Evolutionary conservation across 2,113 vertebrate genomes (phyloP), one percentile per base, ranked within the genome.

Genomic region (Collichthys lucidus): DNA sequence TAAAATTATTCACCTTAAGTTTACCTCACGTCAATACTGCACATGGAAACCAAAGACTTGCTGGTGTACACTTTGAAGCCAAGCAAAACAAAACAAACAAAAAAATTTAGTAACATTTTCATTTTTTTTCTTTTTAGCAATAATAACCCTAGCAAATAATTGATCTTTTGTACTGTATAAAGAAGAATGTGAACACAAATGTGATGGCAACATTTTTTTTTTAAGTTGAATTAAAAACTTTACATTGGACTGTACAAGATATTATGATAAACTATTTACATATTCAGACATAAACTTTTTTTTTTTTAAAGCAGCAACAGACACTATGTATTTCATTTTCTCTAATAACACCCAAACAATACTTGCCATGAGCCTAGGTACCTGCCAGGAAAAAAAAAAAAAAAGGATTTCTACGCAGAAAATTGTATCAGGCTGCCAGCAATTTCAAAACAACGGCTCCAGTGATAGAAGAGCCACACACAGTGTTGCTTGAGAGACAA

Each of bases 231-330:
- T 99, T 99, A 99, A 98, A 99, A 99, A 99, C 98, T 99, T 98
- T 99, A 99, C 98, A 99, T 97, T 97, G 98, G 96, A 99, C 98
- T 99, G 98, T 99, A 99, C 98, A 99, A 97, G 98, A 96, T 97
- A 97, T 97, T 98, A 96, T 94, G 97, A 98, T 99, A 99, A 99
- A 99, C 96, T 99, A 99, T 99, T 97, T 99, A 99, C 98, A 99
- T 98, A 97, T 98, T 99, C 97, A 97, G 96, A 99, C 96, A 98
- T 99, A 97, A 96, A 98, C 97, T 96, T 93, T 94, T 96, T 96
- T 93, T 94, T 96, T 87, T 91, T 89, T 65, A 96, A 99, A 99
- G 98, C 98, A 99, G 98, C 98, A 98, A 99, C 98, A 97, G 96
- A 99, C 98, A 97, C 98, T 97, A 93, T 92, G 91, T 91, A 97